Conservation (phyloP, 2,113 vertebrate genomes). For the Ranitomeya variabilis region DNA sequence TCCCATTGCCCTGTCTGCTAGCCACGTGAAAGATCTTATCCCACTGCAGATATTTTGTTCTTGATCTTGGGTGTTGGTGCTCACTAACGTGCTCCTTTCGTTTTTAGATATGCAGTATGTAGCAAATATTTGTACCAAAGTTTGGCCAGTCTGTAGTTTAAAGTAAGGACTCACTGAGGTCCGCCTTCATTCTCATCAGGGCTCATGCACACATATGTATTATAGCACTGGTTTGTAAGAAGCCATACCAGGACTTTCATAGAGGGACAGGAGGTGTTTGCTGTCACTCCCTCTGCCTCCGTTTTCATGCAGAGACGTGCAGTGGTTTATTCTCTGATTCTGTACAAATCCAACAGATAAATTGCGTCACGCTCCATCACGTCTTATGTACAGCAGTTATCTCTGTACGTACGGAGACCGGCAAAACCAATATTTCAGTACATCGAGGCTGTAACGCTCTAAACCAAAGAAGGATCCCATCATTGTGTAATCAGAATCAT, state of each 20-base stretch:
- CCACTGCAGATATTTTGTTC: background rate
- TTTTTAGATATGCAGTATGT: background rate
- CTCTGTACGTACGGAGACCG: background rate
- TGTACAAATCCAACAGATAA: background rate
- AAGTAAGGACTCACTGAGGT: background rate
- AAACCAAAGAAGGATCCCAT: background rate
- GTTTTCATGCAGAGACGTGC: background rate
- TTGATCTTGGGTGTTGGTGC: background rate
- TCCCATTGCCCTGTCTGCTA: conserved; percentile 26
- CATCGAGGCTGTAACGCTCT: too few species aligned
- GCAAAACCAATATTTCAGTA: too few species aligned
- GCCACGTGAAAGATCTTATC: background rate
- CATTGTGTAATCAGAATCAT: background rate
- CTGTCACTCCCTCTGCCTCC: background rate
- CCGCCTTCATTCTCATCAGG: background rate
- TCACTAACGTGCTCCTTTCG: background rate
- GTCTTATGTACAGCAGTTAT: too few species aligned
- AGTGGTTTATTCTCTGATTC: background rate
- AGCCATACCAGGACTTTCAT: background rate
- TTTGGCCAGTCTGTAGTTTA: background rate
- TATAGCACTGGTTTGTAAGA: too few species aligned
- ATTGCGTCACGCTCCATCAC: background rate
- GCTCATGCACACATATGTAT: background rate
- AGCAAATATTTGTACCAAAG: background rate
- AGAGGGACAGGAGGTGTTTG: background rate